phyloP scores from a whole-genome alignment of 2,113 vertebrate genomes.

The Halcyon senegalensis region DNA sequence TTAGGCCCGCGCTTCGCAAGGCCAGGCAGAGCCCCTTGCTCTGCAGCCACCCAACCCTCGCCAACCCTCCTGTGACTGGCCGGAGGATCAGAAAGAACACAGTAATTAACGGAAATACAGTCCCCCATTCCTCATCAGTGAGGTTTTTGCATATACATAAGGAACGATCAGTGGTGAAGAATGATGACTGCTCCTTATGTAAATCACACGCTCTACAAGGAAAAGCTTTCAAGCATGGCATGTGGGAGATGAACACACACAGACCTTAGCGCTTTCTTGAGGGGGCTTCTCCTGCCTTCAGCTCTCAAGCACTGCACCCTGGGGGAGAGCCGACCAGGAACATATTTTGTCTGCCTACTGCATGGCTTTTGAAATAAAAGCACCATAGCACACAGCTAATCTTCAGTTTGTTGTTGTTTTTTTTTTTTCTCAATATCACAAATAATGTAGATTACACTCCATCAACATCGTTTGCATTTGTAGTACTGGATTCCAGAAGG shows the following conservation, averaged over 20 bases:
- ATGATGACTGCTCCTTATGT: slow-evolving; percentile 48
- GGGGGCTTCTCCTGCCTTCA: not conserved
- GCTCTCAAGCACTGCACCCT: not conserved
- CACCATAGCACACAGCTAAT: not conserved
- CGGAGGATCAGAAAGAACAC: slow-evolving; percentile 44
- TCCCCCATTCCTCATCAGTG: slow-evolving; percentile 55
- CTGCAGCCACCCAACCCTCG: not conserved
- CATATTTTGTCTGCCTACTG: not conserved
- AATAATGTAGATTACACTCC: not conserved
- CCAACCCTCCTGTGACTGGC: slow-evolving; percentile 32
- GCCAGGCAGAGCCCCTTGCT: not conserved
- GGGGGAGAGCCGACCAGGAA: not conserved
- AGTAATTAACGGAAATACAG: slow-evolving; percentile 21
- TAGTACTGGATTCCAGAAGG: not conserved
- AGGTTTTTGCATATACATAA: slow-evolving; percentile 50
- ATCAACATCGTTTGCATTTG: not conserved
- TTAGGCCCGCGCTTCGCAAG: not conserved
- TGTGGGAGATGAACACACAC: not conserved
- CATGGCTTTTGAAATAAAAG: not conserved
- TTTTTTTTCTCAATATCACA: not conserved
- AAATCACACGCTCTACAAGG: slow-evolving; percentile 36
- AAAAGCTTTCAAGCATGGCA: slow-evolving; percentile 16
- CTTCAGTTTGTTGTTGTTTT: not conserved
- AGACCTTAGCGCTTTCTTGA: not conserved
- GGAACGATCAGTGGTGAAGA: slow-evolving; percentile 13